Evolutionary conservation across 2,797 vertebrate species (phyloP).

Genomic region (Tympanoctomys barrerae): DNA sequence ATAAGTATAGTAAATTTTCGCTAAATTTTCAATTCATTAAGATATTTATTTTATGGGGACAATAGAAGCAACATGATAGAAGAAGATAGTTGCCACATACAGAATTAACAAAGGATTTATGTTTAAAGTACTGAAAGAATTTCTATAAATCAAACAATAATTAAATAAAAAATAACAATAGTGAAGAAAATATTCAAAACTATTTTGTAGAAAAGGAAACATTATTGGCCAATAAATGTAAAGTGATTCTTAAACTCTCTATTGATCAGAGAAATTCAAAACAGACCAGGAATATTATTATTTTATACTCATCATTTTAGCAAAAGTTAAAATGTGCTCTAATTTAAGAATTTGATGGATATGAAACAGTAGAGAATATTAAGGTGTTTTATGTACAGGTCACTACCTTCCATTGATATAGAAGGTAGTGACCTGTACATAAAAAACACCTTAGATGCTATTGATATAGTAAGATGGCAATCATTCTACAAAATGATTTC

Average conservation of each 20-base stretch:
- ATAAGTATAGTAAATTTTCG: neutral
- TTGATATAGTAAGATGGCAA: neutral
- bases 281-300: neutral
- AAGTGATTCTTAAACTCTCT: neutral
- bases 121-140: neutral
- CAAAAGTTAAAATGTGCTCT: neutral
- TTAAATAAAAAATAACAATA: neutral
- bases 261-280: conserved; percentile 20
- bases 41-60: conserved; percentile 1
- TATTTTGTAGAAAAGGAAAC: neutral
- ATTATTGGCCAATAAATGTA: neutral
- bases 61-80: neutral
- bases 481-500: neutral
- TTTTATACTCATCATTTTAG: conserved; percentile 8
- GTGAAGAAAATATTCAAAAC: neutral
- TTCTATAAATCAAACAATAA: neutral
- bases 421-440: neutral
- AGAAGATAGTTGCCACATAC: neutral
- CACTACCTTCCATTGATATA: neutral
- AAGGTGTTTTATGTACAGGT: neutral
- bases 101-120: conserved; percentile 13
- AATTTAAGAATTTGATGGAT: neutral
- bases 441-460: neutral
- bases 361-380: neutral
- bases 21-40: neutral